phyloP scores from a whole-genome alignment of 2,888 invertebrate genomes.

The Xestia c-nigrum region DNA sequence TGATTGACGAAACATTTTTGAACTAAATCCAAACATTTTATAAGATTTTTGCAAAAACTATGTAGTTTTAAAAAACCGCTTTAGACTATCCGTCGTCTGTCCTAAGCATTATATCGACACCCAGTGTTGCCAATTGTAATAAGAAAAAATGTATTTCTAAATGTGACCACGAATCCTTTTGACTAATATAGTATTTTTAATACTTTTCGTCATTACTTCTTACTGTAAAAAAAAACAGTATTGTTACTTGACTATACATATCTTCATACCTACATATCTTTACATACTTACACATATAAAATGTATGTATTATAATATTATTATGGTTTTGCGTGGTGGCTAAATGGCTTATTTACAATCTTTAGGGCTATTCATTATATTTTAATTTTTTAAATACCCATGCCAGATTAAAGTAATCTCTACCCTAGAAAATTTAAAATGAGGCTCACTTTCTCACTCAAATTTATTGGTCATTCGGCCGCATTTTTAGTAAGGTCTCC shows the following conservation, averaged over 20 bases:
- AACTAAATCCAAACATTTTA: background rate
- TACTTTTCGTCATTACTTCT: slow-evolving; percentile 48
- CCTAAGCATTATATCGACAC: background rate
- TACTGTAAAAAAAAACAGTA: slow-evolving; percentile 22
- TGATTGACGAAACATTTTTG: slow-evolving; percentile 33
- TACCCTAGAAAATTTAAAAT: background rate
- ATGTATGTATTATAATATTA: slow-evolving; percentile 27
- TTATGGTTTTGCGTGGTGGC: slow-evolving; percentile 30
- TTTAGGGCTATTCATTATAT: slow-evolving; percentile 21
- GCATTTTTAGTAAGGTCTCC: background rate
- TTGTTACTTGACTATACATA: slow-evolving; percentile 18
- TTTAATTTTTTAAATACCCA: background rate
- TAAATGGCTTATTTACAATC: slow-evolving; percentile 15
- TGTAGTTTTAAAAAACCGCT: background rate
- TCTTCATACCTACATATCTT: slow-evolving; percentile 22
- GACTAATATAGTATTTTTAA: background rate
- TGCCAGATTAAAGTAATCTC: slow-evolving; percentile 15
- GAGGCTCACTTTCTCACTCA: background rate
- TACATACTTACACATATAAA: slow-evolving; percentile 15
- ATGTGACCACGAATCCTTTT: background rate
- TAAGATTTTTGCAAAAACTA: background rate
- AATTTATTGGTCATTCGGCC: background rate
- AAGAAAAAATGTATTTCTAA: slow-evolving; percentile 1
- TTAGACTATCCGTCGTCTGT: background rate
- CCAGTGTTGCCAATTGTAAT: slow-evolving; percentile 11